phyloP scores from a whole-genome alignment of 2,113 vertebrate species.

The Esox niger region DNA sequence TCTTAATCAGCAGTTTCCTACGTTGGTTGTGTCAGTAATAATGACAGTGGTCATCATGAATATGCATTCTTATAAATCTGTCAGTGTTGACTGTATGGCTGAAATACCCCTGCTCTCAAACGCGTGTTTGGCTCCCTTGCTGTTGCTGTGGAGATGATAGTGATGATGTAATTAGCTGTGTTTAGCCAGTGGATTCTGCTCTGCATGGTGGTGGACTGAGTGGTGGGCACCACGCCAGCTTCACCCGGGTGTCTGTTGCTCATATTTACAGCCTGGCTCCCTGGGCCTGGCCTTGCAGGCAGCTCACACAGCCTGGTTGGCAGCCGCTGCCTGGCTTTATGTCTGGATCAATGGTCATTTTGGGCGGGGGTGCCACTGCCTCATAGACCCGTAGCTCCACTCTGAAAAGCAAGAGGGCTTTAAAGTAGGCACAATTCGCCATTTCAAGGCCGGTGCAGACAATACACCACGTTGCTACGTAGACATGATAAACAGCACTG shows the following conservation, averaged over 20 bases:
- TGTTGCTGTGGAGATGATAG: slow-evolving; percentile 40
- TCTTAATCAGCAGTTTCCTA: neutral
- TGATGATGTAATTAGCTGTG: slow-evolving; percentile 58
- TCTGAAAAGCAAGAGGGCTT: slow-evolving; percentile 44
- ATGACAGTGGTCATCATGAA: neutral
- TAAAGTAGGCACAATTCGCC: slow-evolving; percentile 46
- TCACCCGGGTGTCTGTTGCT: slow-evolving; percentile 24
- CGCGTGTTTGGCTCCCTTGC: slow-evolving; percentile 35
- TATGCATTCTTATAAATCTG: slow-evolving; percentile 1
- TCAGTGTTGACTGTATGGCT: slow-evolving; percentile 18
- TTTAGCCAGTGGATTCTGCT: slow-evolving; percentile 54
- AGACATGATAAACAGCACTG: slow-evolving; percentile 27
- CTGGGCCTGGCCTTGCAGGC: neutral
- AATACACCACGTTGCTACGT: slow-evolving; percentile 14
- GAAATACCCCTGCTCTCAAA: slow-evolving; percentile 7
- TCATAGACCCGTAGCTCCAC: slow-evolving; percentile 46
- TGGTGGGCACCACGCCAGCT: slow-evolving; percentile 47
- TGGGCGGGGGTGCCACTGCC: slow-evolving; percentile 26
- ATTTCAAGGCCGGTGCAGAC: slow-evolving; percentile 37
- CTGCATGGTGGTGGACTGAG: too few species aligned
- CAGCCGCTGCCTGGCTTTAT: slow-evolving; percentile 26
- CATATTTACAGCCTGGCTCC: slow-evolving; percentile 58
- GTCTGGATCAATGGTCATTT: slow-evolving; percentile 32
- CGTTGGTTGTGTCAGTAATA: neutral
- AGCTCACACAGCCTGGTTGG: slow-evolving; percentile 3